phyloP scores from a whole-genome alignment of 2,888 invertebrate species.

The Pecten maximus region DNA sequence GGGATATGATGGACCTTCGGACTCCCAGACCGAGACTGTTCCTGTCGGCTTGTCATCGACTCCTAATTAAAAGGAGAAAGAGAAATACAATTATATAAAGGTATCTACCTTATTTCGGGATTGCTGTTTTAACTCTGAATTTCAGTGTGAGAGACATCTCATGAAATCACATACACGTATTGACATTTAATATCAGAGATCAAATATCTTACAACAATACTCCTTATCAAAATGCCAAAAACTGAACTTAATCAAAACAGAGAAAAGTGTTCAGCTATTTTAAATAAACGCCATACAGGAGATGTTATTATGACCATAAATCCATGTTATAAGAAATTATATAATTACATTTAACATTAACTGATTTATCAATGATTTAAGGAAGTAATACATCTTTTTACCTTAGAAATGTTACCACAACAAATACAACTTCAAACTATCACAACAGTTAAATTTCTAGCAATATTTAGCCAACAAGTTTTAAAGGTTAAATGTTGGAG shows the following conservation, averaged over 20 bases:
- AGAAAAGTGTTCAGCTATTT: too few species aligned
- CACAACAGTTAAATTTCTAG: background rate
- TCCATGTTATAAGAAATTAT: too few species aligned
- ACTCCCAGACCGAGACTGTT: slow-evolving; percentile 41
- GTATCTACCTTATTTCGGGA: background rate
- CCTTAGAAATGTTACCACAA: background rate
- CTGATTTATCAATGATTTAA: background rate
- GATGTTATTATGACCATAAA: too few species aligned
- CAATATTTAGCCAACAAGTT: background rate
- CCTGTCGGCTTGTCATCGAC: slow-evolving; percentile 43
- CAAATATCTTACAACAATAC: too few species aligned
- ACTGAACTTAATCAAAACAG: too few species aligned
- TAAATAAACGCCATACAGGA: too few species aligned
- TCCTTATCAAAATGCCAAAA: too few species aligned
- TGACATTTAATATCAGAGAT: too few species aligned
- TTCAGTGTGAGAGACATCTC: too few species aligned
- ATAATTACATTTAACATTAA: too few species aligned
- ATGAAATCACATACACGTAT: too few species aligned
- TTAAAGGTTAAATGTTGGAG: background rate
- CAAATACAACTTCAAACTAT: background rate
- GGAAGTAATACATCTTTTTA: background rate
- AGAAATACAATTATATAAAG: background rate
- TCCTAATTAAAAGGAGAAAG: slow-evolving; percentile 45
- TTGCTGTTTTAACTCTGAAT: background rate
- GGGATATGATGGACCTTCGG: slow-evolving; percentile 64